Percentiles rank a stretch among this genome's conserved stretches.
Evolutionary conservation across 1,140 invertebrate species (phyloP).

Genomic region (Lasioglossum albipes): DNA sequence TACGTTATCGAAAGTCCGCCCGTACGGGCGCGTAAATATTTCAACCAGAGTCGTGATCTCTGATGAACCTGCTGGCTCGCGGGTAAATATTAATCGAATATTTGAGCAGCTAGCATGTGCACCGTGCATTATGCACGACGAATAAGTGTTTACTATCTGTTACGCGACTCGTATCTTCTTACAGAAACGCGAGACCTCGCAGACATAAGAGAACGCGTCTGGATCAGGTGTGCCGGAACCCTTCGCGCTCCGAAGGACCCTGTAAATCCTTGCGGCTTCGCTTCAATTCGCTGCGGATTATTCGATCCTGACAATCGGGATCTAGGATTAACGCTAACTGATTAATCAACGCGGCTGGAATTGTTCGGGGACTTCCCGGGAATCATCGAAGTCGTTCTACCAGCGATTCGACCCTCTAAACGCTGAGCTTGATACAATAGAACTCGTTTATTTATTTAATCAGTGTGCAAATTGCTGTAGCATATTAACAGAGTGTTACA

Average conservation of each 20-base stretch:
- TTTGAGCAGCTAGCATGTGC: not conserved
- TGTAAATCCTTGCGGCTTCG: not conserved
- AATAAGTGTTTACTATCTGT: not conserved
- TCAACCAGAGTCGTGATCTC: not conserved
- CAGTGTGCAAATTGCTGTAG: no score
- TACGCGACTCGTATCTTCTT: not conserved
- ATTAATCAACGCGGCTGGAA: no score
- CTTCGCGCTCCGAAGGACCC: not conserved
- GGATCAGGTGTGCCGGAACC: not conserved
- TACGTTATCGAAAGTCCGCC: not conserved
- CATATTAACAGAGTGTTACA: no score
- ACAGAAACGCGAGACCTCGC: no score
- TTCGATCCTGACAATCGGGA: not conserved
- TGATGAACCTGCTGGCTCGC: no score
- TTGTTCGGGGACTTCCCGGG: no score
- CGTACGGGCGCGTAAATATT: not conserved
- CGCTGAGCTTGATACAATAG: no score
- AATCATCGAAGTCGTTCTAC: no score
- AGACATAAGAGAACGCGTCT: not conserved
- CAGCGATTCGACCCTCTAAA: no score
- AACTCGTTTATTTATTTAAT: no score
- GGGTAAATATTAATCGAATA: not conserved
- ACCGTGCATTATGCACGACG: not conserved
- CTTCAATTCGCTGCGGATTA: not conserved
- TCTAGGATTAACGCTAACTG: not conserved